Evolutionary conservation across 2,888 invertebrate genomes (phyloP).

Genomic region (Phaonia tiefii): DNA sequence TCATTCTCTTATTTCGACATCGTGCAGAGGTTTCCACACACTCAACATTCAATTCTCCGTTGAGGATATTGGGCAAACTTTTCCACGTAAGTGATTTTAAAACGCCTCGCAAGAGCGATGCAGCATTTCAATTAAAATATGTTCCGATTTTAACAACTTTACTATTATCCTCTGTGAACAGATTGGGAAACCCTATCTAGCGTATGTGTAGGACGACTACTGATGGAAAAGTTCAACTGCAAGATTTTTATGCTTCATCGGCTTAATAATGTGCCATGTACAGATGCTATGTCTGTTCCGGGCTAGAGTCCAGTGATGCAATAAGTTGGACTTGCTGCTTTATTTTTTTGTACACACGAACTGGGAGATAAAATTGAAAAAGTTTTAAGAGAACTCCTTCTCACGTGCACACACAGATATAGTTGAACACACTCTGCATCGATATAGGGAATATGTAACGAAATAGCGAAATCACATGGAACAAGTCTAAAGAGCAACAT

Average conservation of each 20-base stretch:
- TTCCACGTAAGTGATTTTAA: conserved; percentile 1
- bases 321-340: conserved; percentile 33
- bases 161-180: not conserved
- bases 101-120: conserved; percentile 2
- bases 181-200: conserved; percentile 41
- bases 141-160: conserved; percentile 31
- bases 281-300: conserved; percentile 36
- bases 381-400: conserved; percentile 32
- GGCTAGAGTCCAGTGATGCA: conserved; percentile 23
- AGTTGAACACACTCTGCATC: too few relatives aligned
- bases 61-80: too few relatives aligned
- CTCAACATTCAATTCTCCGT: not conserved
- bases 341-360: not conserved
- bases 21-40: conserved; percentile 6
- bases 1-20: conserved; percentile 4
- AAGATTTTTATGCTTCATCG: conserved; percentile 64
- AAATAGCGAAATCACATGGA: not conserved
- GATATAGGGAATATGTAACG: not conserved
- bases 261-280: conserved; percentile 60
- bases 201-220: too few relatives aligned
- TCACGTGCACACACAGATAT: not conserved
- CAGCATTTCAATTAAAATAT: not conserved
- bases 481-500: conserved; percentile 26
- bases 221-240: conserved; percentile 42
- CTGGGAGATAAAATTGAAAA: conserved; percentile 48